A percentile compares a stretch with the other conserved stretches of the same genome.
phyloP scores from a whole-genome alignment of 2,113 vertebrate species.

The Zapus hudsonius region DNA sequence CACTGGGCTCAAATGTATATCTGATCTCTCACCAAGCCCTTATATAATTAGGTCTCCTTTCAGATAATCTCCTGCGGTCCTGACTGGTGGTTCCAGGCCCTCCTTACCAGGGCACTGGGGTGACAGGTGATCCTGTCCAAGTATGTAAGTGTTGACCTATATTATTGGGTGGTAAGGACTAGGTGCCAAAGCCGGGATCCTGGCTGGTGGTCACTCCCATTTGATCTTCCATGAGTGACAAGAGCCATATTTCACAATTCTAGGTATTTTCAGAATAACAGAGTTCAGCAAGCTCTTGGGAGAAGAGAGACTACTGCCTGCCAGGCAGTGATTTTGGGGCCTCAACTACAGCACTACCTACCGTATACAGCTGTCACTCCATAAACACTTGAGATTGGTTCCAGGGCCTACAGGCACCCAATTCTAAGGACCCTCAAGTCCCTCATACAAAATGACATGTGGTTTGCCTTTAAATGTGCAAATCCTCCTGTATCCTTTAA shows the following conservation, averaged over 20 bases:
- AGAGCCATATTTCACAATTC: neutral
- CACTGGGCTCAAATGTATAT: neutral
- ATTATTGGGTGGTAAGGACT: accelerated
- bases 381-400: neutral
- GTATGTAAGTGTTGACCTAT: accelerated
- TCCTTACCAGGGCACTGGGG: accelerated
- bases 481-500: neutral
- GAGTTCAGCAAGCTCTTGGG: neutral
- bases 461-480: neutral
- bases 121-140: accelerated
- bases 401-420: too few species aligned
- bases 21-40: neutral
- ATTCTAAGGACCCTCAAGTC: too few species aligned
- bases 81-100: neutral
- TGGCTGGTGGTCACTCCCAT: neutral
- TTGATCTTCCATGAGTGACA: neutral
- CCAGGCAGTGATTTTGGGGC: neutral
- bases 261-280: neutral
- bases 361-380: neutral
- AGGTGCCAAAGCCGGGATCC: neutral
- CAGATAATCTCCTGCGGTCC: neutral
- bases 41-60: neutral
- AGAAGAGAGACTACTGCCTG: neutral
- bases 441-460: neutral
- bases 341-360: neutral